Percentiles rank a stretch among this genome's conserved stretches.
These are phyloP conservation scores for Benthosema pterotum DNA, from an alignment of 2,797 vertebrate species.

Conservation along the genomic window DNA sequence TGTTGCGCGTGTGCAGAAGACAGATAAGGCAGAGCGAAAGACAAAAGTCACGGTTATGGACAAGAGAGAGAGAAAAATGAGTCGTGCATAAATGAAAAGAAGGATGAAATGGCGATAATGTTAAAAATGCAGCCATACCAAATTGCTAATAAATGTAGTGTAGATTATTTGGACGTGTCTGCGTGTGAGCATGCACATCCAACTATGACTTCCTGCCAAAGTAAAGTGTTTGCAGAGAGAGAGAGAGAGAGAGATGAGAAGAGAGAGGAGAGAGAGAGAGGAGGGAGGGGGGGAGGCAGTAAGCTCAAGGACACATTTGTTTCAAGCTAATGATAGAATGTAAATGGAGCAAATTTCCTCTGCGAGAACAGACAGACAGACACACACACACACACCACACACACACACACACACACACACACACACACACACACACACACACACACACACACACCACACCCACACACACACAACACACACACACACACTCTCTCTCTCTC, in stretches of 20 bases:
- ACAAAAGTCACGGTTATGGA: too few relatives aligned
- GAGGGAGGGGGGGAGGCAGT: constrained; percentile 58
- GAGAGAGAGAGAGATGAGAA: constrained; percentile 69
- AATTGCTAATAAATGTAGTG: not conserved
- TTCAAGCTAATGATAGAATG: constrained; percentile 96
- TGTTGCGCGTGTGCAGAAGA: constrained; percentile 36
- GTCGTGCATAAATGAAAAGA: constrained; percentile 53
- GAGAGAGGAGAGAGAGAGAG: constrained; percentile 65
- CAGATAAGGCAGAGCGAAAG: too few relatives aligned
- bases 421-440: constrained; percentile 17
- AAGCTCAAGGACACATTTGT: constrained; percentile 91
- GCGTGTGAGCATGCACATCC: constrained; percentile 31
- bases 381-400: constrained; percentile 56
- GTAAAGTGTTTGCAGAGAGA: constrained; percentile 80
- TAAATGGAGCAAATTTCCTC: constrained; percentile 91
- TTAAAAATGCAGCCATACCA: constrained; percentile 10
- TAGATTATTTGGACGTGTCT: constrained; percentile 41
- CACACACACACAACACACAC: constrained; percentile 16
- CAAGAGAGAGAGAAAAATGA: not conserved
- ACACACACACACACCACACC: constrained; percentile 20
- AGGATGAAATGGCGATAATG: constrained; percentile 60
- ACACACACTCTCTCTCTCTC: constrained; percentile 11
- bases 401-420: constrained; percentile 45
- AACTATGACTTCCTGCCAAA: constrained; percentile 80
- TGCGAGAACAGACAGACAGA: constrained; percentile 78